phyloP scores from a whole-genome alignment of 2,113 vertebrate species.

The Thalassarche chlororhynchos region DNA sequence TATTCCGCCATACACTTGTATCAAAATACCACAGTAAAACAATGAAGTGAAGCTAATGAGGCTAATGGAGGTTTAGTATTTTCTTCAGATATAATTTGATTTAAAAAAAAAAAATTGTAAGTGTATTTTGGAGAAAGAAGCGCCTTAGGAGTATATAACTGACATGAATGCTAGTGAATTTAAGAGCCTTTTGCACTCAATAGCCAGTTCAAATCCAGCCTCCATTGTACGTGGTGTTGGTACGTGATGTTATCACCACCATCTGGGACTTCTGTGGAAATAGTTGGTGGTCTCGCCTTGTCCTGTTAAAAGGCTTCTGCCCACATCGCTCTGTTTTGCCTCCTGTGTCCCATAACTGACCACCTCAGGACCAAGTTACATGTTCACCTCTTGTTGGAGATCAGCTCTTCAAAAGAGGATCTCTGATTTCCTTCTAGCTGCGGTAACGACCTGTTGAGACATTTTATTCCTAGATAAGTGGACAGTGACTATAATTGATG shows the following conservation, averaged over 20 bases:
- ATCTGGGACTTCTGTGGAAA: neutral
- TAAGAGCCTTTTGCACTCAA: neutral
- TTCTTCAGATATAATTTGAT: neutral
- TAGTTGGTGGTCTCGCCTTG: neutral
- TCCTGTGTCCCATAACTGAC: neutral
- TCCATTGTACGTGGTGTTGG: neutral
- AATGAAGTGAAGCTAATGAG: neutral
- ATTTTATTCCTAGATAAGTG: neutral
- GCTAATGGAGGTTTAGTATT: neutral
- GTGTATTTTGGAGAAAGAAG: neutral
- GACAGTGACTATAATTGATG: neutral
- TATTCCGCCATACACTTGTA: neutral
- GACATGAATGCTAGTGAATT: neutral
- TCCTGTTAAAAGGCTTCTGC: neutral
- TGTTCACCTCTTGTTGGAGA: neutral
- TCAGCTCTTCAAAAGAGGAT: neutral
- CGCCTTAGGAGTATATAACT: neutral
- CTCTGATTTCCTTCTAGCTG: neutral
- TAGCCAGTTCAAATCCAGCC: neutral
- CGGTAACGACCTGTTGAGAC: neutral
- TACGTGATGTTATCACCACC: neutral
- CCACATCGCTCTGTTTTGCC: neutral
- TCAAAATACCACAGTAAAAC: conserved; percentile 24
- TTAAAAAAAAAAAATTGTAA: neutral
- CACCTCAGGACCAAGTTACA: neutral